Conservation (phyloP, 2,113 vertebrate genomes). For the Galemys pyrenaicus region DNA sequence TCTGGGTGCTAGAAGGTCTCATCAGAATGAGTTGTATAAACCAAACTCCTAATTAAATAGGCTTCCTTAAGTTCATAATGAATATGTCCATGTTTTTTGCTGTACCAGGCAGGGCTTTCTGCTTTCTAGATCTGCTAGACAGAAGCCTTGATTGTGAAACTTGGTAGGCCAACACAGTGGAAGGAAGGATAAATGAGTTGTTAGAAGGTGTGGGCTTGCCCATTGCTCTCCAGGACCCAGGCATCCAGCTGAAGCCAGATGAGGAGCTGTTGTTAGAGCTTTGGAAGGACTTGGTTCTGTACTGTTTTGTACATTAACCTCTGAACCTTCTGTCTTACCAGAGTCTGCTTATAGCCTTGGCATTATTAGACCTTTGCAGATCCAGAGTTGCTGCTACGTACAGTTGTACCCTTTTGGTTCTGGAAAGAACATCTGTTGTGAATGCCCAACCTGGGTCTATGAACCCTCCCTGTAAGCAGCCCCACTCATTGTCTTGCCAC, state of each 20-base stretch:
- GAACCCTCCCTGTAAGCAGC: background rate
- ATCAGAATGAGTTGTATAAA: background rate
- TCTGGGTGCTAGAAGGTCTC: background rate
- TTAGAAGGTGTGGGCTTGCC: background rate
- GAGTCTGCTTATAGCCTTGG: background rate
- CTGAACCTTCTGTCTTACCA: background rate
- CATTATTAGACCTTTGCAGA: background rate
- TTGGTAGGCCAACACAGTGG: background rate
- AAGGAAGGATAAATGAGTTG: background rate
- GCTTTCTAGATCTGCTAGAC: background rate
- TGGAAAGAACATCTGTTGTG: background rate
- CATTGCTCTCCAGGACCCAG: background rate
- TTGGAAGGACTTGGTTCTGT: background rate
- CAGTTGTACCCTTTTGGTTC: background rate
- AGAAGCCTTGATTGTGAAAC: background rate
- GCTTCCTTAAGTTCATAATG: background rate
- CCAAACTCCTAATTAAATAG: background rate
- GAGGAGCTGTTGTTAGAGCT: background rate
- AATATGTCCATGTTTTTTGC: background rate
- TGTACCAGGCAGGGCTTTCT: background rate
- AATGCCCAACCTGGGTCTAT: background rate
- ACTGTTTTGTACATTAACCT: background rate
- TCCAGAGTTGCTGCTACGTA: background rate
- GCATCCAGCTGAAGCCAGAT: background rate
- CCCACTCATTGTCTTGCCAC: background rate